These are phyloP conservation scores for Drosophila nigritarsus DNA, from an alignment of 2,888 invertebrate genomes.

Conservation along the genomic window DNA sequence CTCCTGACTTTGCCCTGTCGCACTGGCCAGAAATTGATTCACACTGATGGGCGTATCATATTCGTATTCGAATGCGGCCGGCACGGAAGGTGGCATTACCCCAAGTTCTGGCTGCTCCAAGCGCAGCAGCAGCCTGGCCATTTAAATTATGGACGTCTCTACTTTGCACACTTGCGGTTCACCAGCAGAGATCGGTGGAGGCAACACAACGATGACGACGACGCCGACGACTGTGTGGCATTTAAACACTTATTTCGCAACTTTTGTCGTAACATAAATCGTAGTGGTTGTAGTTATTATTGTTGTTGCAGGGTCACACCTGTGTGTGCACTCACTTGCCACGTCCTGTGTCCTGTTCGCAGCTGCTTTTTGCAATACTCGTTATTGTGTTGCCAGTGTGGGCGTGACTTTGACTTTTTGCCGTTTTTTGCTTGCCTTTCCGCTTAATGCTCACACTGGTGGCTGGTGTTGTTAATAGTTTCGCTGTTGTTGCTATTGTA, in stretches of 20 bases:
- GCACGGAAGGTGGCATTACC: slow-evolving; percentile 53
- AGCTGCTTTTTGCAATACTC: slow-evolving; percentile 4
- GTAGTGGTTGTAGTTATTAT: slow-evolving; percentile 19
- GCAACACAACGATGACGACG: background rate
- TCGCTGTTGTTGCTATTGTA: slow-evolving; percentile 10
- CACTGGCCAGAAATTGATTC: slow-evolving; percentile 75
- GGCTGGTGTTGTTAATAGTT: slow-evolving; percentile 21
- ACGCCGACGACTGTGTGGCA: slow-evolving; percentile 28
- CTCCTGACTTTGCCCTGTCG: slow-evolving; percentile 44
- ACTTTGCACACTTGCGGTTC: slow-evolving; percentile 2
- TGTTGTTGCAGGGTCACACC: slow-evolving; percentile 33
- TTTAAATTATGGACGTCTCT: slow-evolving; percentile 16
- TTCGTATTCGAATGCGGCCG: slow-evolving; percentile 64
- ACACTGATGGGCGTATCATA: slow-evolving; percentile 61
- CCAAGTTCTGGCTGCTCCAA: slow-evolving; percentile 49
- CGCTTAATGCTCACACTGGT: slow-evolving; percentile 25
- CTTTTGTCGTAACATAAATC: slow-evolving; percentile 63
- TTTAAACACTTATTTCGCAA: slow-evolving; percentile 49
- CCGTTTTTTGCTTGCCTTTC: slow-evolving; percentile 32
- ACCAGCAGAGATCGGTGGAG: slow-evolving; percentile 8
- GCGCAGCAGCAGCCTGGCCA: slow-evolving; percentile 36
- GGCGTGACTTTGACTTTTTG: slow-evolving; percentile 28
- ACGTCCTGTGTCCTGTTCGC: slow-evolving; percentile 8
- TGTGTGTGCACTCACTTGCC: slow-evolving; percentile 27
- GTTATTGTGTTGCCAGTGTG: slow-evolving; percentile 6